Evolutionary conservation across 2,113 vertebrate species (phyloP).

Genomic region (Gavialis gangeticus): DNA sequence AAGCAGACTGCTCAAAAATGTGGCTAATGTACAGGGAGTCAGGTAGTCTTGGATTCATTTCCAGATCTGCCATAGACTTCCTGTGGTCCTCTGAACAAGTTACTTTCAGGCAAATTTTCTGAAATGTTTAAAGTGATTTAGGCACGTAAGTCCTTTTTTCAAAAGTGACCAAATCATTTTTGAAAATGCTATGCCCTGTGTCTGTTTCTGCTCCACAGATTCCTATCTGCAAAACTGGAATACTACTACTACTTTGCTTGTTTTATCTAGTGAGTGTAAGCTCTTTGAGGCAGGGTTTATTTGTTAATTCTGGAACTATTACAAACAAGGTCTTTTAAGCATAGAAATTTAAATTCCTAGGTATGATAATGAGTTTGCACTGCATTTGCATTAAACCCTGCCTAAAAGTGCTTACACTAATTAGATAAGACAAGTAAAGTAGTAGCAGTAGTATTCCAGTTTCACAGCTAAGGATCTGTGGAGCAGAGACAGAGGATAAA

Average conservation of each 20-base stretch:
- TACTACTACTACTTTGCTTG: neutral
- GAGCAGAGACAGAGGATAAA: too few relatives aligned
- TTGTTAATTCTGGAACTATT: too few relatives aligned
- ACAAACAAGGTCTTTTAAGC: too few relatives aligned
- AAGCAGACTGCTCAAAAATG: neutral
- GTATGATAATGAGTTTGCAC: too few relatives aligned
- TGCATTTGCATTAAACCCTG: too few relatives aligned
- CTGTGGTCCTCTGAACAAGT: neutral
- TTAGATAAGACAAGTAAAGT: too few relatives aligned
- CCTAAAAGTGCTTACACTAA: too few relatives aligned
- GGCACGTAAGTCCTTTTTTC: neutral
- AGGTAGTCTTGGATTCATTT: neutral
- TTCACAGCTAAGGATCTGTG: too few relatives aligned
- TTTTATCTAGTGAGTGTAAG: neutral
- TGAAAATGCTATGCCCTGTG: neutral
- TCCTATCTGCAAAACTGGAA: neutral
- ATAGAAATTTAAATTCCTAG: too few relatives aligned
- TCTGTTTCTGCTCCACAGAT: neutral
- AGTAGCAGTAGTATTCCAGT: too few relatives aligned
- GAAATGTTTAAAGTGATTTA: neutral
- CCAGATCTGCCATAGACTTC: neutral
- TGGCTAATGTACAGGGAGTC: neutral
- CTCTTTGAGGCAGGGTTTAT: too few relatives aligned
- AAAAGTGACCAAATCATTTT: neutral
- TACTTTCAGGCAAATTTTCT: neutral